phyloP scores from a whole-genome alignment of 2,888 invertebrate genomes.

The Cryptocephalus moraei region DNA sequence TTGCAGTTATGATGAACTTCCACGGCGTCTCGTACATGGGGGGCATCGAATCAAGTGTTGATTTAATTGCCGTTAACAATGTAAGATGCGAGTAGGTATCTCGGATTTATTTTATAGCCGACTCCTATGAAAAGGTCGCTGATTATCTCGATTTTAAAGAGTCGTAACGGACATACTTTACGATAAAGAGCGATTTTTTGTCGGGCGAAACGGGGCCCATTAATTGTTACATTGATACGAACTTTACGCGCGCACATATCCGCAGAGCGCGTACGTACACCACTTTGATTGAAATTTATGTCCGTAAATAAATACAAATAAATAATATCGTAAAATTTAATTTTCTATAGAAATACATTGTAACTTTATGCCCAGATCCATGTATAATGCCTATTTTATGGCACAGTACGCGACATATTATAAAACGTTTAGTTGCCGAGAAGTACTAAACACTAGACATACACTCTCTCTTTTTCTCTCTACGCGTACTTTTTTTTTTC shows the following conservation, averaged over 20 bases:
- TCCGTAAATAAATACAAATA: slow-evolving; percentile 17
- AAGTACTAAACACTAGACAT: slow-evolving; percentile 9
- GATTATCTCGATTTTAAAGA: slow-evolving; percentile 14
- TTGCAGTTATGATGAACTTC: too few relatives aligned
- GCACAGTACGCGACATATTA: slow-evolving; percentile 19
- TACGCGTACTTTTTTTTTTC: too few relatives aligned
- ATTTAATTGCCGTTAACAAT: too few relatives aligned
- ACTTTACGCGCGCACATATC: slow-evolving; percentile 4
- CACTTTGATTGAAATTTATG: slow-evolving; percentile 19
- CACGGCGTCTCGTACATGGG: too few relatives aligned
- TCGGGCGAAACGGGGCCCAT: slow-evolving; percentile 12
- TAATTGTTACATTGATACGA: slow-evolving; percentile 13
- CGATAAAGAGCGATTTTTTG: slow-evolving; percentile 11
- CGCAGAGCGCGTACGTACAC: slow-evolving; percentile 13
- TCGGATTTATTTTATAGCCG: background rate
- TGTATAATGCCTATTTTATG: slow-evolving; percentile 26
- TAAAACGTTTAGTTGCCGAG: slow-evolving; percentile 13
- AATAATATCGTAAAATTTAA: slow-evolving; percentile 24
- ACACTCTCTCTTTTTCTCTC: too few relatives aligned
- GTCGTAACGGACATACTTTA: slow-evolving; percentile 10
- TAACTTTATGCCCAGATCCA: slow-evolving; percentile 26
- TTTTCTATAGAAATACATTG: slow-evolving; percentile 28
- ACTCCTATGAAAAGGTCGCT: slow-evolving; percentile 4
- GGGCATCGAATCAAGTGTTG: too few relatives aligned
- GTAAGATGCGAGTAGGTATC: background rate